phyloP scores from a whole-genome alignment of 1,140 invertebrate species.

The Camponotus vicinus region DNA sequence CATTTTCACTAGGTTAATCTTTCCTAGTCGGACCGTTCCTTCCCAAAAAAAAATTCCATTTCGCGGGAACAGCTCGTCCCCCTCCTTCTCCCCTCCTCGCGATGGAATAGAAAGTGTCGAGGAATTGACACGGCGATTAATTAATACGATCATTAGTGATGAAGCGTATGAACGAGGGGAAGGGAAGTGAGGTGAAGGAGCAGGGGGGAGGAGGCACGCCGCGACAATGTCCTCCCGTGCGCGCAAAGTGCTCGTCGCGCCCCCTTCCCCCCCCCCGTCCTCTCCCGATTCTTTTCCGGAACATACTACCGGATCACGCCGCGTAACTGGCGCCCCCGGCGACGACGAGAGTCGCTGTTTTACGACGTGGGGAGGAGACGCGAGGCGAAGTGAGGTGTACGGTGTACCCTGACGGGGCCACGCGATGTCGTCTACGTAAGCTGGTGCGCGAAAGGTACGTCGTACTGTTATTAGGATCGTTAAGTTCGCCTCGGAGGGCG shows the following conservation, averaged over 20 bases:
- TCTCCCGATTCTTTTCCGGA: constrained; percentile 39
- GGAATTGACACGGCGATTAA: constrained; percentile 66
- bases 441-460: constrained; percentile 30
- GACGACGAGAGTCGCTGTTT: not conserved
- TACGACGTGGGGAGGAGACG: not conserved
- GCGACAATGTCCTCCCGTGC: too few species aligned
- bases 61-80: not conserved
- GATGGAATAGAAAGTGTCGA: constrained; percentile 26
- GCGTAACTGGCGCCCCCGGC: constrained; percentile 46
- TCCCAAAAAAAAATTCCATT: constrained; percentile 38
- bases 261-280: not conserved
- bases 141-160: constrained; percentile 47
- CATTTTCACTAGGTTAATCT: constrained; percentile 10
- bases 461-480: constrained; percentile 68
- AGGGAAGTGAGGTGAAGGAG: too few species aligned
- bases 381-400: too few species aligned
- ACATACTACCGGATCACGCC: constrained; percentile 68
- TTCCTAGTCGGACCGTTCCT: not conserved
- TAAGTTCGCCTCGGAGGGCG: not conserved
- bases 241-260: not conserved
- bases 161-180: too few species aligned
- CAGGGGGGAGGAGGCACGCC: too few species aligned
- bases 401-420: too few species aligned
- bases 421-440: constrained; percentile 17
- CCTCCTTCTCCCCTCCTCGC: not conserved